Percentiles rank a stretch among this genome's conserved stretches.
These are phyloP conservation scores for Uloborus diversus DNA, from an alignment of 1,140 invertebrate species.

Conservation along the genomic window DNA sequence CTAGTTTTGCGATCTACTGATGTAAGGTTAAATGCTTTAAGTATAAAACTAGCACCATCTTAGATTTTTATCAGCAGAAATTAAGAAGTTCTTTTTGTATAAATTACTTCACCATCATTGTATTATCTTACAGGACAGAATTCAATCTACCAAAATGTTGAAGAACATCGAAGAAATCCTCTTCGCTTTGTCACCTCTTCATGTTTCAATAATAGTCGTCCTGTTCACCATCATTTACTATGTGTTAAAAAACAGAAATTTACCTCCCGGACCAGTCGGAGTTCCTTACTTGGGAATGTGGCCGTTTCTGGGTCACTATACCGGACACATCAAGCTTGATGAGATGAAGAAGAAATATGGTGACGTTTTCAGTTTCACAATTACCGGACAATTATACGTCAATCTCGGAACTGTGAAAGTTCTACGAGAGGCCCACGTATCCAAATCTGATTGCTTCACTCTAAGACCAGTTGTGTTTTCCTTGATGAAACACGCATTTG, in stretches of 20 bases:
- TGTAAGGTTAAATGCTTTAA: too few species aligned
- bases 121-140: too few species aligned
- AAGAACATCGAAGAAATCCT: too few species aligned
- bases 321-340: neutral
- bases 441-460: conserved; percentile 16
- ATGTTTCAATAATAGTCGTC: neutral
- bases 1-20: too few species aligned
- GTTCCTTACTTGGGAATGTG: conserved; percentile 4
- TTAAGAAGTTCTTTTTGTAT: too few species aligned
- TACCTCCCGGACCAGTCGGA: conserved; percentile 5
- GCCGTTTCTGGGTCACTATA: neutral
- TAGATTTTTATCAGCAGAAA: too few species aligned
- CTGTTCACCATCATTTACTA: neutral
- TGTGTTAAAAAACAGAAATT: neutral
- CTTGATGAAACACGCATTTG: neutral
- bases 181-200: neutral
- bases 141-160: too few species aligned
- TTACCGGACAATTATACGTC: neutral
- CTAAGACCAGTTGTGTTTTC: neutral
- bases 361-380: conserved; percentile 16
- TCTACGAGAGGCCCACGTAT: neutral
- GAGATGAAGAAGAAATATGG: conserved; percentile 14
- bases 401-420: conserved; percentile 10
- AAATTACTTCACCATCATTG: too few species aligned
- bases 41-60: too few species aligned